Conservation (phyloP, 2,113 vertebrate genomes). For the Choloepus hoffmanni region DNA sequence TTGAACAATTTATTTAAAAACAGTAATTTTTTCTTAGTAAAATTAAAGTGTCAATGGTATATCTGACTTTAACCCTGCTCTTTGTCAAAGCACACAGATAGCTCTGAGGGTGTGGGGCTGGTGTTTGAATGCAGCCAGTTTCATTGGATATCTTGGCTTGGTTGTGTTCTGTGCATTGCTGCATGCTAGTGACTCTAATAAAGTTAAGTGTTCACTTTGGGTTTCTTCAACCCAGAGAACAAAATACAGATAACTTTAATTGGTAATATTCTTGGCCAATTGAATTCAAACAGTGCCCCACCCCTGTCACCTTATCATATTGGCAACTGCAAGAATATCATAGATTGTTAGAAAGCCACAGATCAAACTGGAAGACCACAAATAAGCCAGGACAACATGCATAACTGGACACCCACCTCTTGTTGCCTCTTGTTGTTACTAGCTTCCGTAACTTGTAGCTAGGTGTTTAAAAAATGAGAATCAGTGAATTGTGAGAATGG, state of each 20-base stretch:
- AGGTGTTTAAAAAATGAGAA: not conserved
- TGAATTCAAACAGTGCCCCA: not conserved
- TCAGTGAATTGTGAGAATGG: not conserved
- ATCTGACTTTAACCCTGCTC: not conserved
- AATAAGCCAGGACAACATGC: not conserved
- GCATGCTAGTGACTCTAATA: not conserved
- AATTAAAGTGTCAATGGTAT: not conserved
- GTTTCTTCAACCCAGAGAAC: not conserved
- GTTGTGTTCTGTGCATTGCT: not conserved
- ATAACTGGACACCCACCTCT: not conserved
- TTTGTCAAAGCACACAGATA: not conserved
- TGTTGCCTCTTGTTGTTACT: not conserved
- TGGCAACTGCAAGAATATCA: not conserved
- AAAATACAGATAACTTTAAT: not conserved
- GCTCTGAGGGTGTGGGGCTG: not conserved
- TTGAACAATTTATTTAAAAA: not conserved
- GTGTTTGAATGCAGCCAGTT: not conserved
- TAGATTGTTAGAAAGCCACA: too few species aligned
- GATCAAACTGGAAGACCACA: too few species aligned
- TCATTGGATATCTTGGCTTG: rapidly evolving
- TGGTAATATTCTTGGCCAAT: not conserved
- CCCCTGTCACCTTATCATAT: not conserved
- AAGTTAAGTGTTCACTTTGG: not conserved
- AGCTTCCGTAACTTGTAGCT: rapidly evolving
- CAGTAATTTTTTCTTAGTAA: not conserved